Conservation (phyloP, 2,888 invertebrate species). For the Bruchidius siliquastri region DNA sequence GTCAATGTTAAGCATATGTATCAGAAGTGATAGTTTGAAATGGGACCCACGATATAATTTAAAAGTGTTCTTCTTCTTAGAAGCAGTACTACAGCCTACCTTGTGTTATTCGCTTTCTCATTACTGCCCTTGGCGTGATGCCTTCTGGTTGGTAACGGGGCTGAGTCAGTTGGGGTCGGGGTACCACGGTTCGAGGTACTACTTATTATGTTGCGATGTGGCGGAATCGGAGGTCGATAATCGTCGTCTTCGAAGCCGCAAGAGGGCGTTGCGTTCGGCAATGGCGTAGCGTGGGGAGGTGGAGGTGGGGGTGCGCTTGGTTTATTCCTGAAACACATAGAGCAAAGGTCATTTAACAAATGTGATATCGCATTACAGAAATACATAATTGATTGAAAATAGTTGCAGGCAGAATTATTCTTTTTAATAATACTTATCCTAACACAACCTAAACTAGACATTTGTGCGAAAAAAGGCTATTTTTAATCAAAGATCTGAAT, state of each 20-base stretch:
- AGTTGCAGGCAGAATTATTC: too few relatives aligned
- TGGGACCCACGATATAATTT: too few relatives aligned
- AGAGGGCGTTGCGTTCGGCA: slow-evolving; percentile 23
- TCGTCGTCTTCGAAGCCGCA: slow-evolving; percentile 43
- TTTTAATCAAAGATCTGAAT: too few relatives aligned
- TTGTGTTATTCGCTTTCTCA: slow-evolving; percentile 24
- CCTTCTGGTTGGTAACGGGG: slow-evolving; percentile 36
- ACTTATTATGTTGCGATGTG: slow-evolving; percentile 70
- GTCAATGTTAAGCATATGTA: too few relatives aligned
- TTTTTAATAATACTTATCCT: too few relatives aligned
- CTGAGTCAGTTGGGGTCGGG: slow-evolving; percentile 32
- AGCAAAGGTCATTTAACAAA: too few relatives aligned
- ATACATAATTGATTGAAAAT: too few relatives aligned
- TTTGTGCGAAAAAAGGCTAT: too few relatives aligned
- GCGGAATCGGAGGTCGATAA: slow-evolving; percentile 85
- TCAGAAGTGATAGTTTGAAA: too few relatives aligned
- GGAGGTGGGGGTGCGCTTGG: slow-evolving; percentile 44
- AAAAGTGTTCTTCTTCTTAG: too few relatives aligned
- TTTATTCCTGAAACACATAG: slow-evolving; percentile 37
- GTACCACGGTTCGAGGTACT: slow-evolving; percentile 48
- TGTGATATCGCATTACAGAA: too few relatives aligned
- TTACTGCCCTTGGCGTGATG: slow-evolving; percentile 38
- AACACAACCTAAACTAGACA: too few relatives aligned
- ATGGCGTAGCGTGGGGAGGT: slow-evolving; percentile 51
- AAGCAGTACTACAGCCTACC: slow-evolving; percentile 9